Evolutionary conservation across 2,797 vertebrate species (phyloP).

Genomic region (Poeciliopsis turneri): DNA sequence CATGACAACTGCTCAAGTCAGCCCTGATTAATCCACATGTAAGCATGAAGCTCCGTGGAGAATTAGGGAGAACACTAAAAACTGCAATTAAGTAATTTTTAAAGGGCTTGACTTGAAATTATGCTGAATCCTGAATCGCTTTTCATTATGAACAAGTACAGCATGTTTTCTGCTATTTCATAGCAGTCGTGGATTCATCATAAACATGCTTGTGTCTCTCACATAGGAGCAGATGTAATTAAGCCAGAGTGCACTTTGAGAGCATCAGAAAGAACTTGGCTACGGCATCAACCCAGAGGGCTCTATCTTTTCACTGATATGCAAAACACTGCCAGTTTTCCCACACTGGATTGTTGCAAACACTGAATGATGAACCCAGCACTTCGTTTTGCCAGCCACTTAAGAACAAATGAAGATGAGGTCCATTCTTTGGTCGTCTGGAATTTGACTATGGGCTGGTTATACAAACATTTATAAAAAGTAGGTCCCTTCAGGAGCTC

Average conservation of each 20-base stretch:
- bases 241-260: slow-evolving; percentile 30
- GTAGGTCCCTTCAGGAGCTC: neutral
- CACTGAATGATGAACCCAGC: slow-evolving; percentile 29
- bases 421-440: slow-evolving; percentile 36
- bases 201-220: slow-evolving; percentile 32
- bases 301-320: slow-evolving; percentile 37
- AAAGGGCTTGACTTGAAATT: slow-evolving; percentile 21
- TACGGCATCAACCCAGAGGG: slow-evolving; percentile 33
- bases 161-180: slow-evolving; percentile 11
- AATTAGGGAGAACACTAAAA: slow-evolving; percentile 38
- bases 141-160: slow-evolving; percentile 8
- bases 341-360: slow-evolving; percentile 38
- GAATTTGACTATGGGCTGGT: slow-evolving; percentile 22
- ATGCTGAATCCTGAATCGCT: neutral
- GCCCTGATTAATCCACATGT: slow-evolving; percentile 58
- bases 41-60: slow-evolving; percentile 33
- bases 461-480: neutral
- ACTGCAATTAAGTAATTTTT: slow-evolving; percentile 8
- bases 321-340: slow-evolving; percentile 40
- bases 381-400: slow-evolving; percentile 15
- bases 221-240: slow-evolving; percentile 19
- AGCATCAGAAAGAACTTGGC: slow-evolving; percentile 33
- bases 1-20: slow-evolving; percentile 60
- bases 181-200: slow-evolving; percentile 20
- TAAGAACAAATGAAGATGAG: slow-evolving; percentile 26